Evolutionary conservation across 2,797 vertebrate genomes (phyloP).

Genomic region (Rhadinocentrus ornatus): DNA sequence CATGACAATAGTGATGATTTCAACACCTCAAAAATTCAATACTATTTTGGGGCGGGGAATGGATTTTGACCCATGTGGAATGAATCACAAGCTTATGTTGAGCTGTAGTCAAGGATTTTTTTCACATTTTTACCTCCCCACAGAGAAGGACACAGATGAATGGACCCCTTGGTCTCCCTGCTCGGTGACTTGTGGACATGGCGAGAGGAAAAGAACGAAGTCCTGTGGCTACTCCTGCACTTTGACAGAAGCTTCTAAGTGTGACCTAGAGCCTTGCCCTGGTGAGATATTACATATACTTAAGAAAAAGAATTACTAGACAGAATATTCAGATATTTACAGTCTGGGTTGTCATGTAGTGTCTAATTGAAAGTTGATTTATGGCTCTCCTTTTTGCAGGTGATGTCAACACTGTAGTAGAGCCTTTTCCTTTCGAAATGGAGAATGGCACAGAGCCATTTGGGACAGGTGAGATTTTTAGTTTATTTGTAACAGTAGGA

Average conservation of each 20-base stretch:
- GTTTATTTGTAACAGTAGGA: not conserved
- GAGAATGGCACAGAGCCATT: conserved; percentile 87
- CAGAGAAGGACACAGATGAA: conserved; percentile 88
- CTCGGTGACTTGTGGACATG: conserved; percentile 86
- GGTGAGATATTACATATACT: conserved; percentile 76
- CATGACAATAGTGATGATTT: not conserved
- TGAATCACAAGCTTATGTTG: not conserved
- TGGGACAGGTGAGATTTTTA: conserved; percentile 84
- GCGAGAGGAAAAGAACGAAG: conserved; percentile 88
- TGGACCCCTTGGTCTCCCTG: conserved; percentile 93
- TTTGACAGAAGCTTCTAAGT: conserved; percentile 87
- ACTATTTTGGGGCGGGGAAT: not conserved
- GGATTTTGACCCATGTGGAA: conserved; percentile 13
- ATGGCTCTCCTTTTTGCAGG: conserved; percentile 59
- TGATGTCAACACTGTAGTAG: conserved; percentile 76
- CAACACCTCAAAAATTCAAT: not conserved
- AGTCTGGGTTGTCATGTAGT: not conserved
- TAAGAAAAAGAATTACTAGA: not conserved
- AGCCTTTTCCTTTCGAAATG: conserved; percentile 82
- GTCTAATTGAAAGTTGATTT: not conserved
- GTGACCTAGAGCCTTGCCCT: conserved; percentile 85
- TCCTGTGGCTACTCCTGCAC: conserved; percentile 91
- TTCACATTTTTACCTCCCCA: conserved; percentile 17
- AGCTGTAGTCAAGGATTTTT: not conserved
- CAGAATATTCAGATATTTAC: not conserved